Conservation (phyloP, 1,140 invertebrate genomes). For the Cydia splendana region DNA sequence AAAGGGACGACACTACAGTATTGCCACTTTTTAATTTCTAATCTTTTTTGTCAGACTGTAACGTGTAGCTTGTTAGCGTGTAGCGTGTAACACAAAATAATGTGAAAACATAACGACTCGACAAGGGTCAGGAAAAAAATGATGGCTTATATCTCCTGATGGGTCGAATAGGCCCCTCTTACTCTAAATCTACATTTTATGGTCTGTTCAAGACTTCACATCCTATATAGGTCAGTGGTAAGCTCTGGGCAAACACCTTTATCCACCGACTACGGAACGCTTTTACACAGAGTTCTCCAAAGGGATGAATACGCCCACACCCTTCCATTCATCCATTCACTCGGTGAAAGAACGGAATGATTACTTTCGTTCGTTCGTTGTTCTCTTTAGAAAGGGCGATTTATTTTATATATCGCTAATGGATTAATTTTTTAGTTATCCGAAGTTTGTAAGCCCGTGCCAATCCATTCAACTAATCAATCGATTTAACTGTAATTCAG, state of each 20-base stretch:
- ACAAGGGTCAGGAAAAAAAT: too few relatives aligned
- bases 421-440: constrained; percentile 17
- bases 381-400: constrained; percentile 4
- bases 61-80: too few relatives aligned
- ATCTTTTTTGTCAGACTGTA: too few relatives aligned
- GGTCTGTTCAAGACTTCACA: neutral
- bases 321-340: constrained; percentile 31
- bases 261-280: constrained; percentile 24
- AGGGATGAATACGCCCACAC: constrained; percentile 29
- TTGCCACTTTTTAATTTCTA: too few relatives aligned
- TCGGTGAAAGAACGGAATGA: constrained; percentile 30
- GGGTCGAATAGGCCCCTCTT: neutral
- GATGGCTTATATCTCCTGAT: too few relatives aligned
- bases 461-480: neutral
- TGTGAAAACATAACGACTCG: too few relatives aligned
- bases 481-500: neutral
- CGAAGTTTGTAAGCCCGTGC: neutral
- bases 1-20: too few relatives aligned
- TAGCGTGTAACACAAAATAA: too few relatives aligned
- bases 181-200: constrained; percentile 1
- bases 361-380: constrained; percentile 20
- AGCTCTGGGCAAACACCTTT: constrained; percentile 31
- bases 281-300: constrained; percentile 29
- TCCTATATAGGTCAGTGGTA: constrained; percentile 28
- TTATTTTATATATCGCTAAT: constrained; percentile 18